Base-by-base conservation (phyloP, 1,140 invertebrate species). In the Batillaria attramentaria region DNA sequence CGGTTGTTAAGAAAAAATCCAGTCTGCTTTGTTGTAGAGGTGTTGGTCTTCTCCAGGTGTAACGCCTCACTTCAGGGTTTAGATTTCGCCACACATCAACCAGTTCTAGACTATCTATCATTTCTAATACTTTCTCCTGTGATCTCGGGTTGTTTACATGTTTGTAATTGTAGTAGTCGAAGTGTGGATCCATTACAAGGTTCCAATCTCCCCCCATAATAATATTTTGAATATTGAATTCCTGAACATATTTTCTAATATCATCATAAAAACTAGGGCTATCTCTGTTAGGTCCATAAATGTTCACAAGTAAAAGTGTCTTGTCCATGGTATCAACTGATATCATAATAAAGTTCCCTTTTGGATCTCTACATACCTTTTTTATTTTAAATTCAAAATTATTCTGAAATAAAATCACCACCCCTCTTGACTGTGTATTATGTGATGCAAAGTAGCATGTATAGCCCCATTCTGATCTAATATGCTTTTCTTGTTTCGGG, bases 281-380 rank as follows among this genome's bases (percentile, higher is more conserved):
- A 62, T 82, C 81, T 62, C 33, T 72, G 42, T 81, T 81, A 43
- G 80, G 80, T 0, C 77, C 80, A 72, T 81, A 81, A n/a, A 33
- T 33, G 37, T 35, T 33, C 37, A 33, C 18, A 28, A 66, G 16
- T 33, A 66, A 28, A 66, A 66, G 37, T 5, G 33, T 35, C 31
- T 66, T 28, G 4, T 66, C 62, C 62, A 66, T 66, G 31, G 28
- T n/a, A 16, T 10, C 37, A 5, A 66, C 8, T n/a, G 33, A 33
- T 10, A 66, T 35, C 33, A 66, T n/a, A 28, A 66, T 33, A 28
- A n/a, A 66, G 37, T 66, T 66, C 18, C 62, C 62, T n/a, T 35
- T 28, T 10, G 37, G 4, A 66, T 66, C 3, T 66, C 28, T 66
- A 33, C 18, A 33, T 5, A 33, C 62, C 18, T 10, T 66, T 33